Conservation (phyloP, 2,797 vertebrate species). For the Rallus crepitans region DNA sequence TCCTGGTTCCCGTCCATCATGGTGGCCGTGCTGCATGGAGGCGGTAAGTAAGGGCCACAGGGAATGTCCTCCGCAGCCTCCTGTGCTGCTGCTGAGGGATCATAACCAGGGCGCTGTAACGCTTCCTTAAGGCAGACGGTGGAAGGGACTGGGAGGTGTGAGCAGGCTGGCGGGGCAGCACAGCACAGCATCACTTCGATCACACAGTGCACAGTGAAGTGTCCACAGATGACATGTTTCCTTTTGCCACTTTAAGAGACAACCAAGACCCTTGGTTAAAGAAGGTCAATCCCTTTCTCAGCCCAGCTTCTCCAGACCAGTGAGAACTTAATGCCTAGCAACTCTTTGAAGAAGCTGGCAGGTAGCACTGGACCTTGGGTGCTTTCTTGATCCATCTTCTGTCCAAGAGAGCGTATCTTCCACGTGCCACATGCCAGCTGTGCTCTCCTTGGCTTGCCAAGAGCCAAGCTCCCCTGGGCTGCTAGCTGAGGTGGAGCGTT, state of each 20-base stretch:
- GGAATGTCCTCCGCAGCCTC: background rate
- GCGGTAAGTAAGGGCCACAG: constrained; percentile 80
- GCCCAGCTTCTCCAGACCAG: background rate
- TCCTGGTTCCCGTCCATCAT: constrained; percentile 96
- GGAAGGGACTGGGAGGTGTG: background rate
- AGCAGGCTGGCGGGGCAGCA: background rate
- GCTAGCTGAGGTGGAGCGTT: background rate
- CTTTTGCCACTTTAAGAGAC: background rate
- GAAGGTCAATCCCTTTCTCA: background rate
- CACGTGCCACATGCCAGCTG: background rate
- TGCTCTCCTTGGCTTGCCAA: background rate
- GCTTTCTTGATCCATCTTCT: background rate
- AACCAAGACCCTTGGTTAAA: background rate
- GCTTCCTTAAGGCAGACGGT: accelerated
- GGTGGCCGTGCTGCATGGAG: constrained; percentile 88
- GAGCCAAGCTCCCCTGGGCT: background rate
- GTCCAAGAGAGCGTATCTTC: background rate
- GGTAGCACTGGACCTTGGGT: background rate
- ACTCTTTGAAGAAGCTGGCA: background rate
- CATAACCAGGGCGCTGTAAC: accelerated
- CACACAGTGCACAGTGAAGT: background rate
- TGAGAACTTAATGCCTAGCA: background rate
- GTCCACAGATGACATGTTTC: background rate
- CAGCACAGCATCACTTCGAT: background rate
- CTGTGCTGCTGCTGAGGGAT: background rate